Base-by-base conservation (phyloP, 2,113 vertebrate species). In the Cichladusa arquata region DNA sequence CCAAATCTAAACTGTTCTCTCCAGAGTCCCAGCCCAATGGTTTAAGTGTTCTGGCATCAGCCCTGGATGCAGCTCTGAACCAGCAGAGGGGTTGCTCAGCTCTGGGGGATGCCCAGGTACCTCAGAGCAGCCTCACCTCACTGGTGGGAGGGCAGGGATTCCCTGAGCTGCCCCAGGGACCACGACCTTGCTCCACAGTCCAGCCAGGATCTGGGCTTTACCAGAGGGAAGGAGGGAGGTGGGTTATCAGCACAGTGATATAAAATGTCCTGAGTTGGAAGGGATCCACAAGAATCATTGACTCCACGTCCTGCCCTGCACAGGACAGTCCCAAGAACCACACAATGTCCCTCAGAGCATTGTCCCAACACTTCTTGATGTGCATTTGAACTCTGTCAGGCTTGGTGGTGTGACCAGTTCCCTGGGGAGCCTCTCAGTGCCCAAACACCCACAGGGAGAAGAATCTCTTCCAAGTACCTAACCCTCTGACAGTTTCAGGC, bases 91-190 rank as follows among this genome's bases (percentile, higher is more conserved):
- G 6, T 5, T 29, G 7, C 36, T 48, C 40, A 20, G 19, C 29
- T 71, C 36, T 72, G 50, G 19, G 24, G 0, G 5, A 1, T 19
- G 19, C 3, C 20, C 42, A 31, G 3, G 2, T 8, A 11, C 8
- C 29, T 45, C 56, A 64, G 8, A 61, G 56, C 13, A 56, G 10
- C 24, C 26, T 69, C 58, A 7, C 4, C 33, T 44, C 31, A 14
- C 14, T 19, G 20, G 17, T 9, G 10, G 57, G 3, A 81, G 17
- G 2, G 33, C 12, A 19, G 34, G 26, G 15, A 20, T 57, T 25
- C 34, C 54, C 24, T 16, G 19, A 93, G 16, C 19, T 40, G 11
- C 1, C 3, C 15, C 13, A 50, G 53, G 6, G 4, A 38, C 16
- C 61, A 12, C 7, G 2, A 3, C 14, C 31, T 31, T 58, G 24